Percentiles rank a stretch among this genome's conserved stretches.
phyloP scores from a whole-genome alignment of 2,888 invertebrate genomes.

The Apotomis betuletana region DNA sequence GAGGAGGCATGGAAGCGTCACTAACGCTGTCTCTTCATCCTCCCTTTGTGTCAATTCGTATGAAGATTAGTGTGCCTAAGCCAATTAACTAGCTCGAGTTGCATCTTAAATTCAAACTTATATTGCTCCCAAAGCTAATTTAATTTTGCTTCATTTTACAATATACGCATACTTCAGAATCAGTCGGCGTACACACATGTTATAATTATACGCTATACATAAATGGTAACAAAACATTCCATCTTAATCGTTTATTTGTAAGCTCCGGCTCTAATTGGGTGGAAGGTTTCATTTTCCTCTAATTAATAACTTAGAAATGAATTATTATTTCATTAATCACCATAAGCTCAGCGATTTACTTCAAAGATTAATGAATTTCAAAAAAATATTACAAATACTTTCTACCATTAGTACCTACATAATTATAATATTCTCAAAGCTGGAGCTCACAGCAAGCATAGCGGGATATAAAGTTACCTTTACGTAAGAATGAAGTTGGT shows the following conservation, averaged over 20 bases:
- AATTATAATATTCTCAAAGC: slow-evolving; percentile 6
- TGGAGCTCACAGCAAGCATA: slow-evolving; percentile 17
- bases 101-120: slow-evolving; percentile 9
- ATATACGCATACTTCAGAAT: too few species aligned
- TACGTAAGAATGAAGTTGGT: slow-evolving; percentile 43
- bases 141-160: too few species aligned
- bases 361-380: slow-evolving; percentile 18
- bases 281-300: slow-evolving; percentile 15
- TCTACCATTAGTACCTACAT: not conserved
- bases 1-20: slow-evolving; percentile 49
- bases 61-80: slow-evolving; percentile 45
- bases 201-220: not conserved
- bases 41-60: slow-evolving; percentile 46
- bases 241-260: slow-evolving; percentile 8
- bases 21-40: slow-evolving; percentile 43
- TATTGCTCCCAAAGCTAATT: not conserved
- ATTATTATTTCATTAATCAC: slow-evolving; percentile 11
- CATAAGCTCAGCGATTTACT: slow-evolving; percentile 13
- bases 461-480: slow-evolving; percentile 37
- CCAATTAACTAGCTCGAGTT: slow-evolving; percentile 36
- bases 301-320: slow-evolving; percentile 18
- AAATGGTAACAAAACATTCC: not conserved
- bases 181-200: too few species aligned
- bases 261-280: not conserved
- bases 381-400: slow-evolving; percentile 23